A percentile compares a stretch with the other conserved stretches of the same genome.
Evolutionary conservation across 2,113 vertebrate genomes (phyloP).

Genomic region (Siniperca chuatsi): DNA sequence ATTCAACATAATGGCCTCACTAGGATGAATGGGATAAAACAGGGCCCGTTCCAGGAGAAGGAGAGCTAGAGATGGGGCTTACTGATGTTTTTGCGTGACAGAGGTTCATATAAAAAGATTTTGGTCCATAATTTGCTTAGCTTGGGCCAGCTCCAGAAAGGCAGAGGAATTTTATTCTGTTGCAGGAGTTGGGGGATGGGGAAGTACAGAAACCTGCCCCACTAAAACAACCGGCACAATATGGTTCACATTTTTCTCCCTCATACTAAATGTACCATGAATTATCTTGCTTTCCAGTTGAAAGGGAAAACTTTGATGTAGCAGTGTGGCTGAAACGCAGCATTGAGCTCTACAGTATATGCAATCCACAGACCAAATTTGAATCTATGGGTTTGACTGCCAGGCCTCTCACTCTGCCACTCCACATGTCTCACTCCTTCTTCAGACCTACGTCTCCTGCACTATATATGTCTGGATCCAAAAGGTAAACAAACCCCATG

Average conservation of each 20-base stretch:
- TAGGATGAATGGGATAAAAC: slow-evolving; percentile 36
- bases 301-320: slow-evolving; percentile 54
- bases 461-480: slow-evolving; percentile 39
- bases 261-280: slow-evolving; percentile 73
- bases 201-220: slow-evolving; percentile 46
- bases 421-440: background rate
- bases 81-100: slow-evolving; percentile 75
- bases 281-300: slow-evolving; percentile 67
- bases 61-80: slow-evolving; percentile 55
- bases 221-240: slow-evolving; percentile 71
- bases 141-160: slow-evolving; percentile 75
- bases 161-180: slow-evolving; percentile 69
- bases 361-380: slow-evolving; percentile 16
- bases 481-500: slow-evolving; percentile 59
- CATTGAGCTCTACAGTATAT: slow-evolving; percentile 13
- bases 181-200: slow-evolving; percentile 45
- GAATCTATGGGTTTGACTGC: slow-evolving; percentile 21
- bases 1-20: slow-evolving; percentile 50
- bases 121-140: slow-evolving; percentile 78
- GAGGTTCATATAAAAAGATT: slow-evolving; percentile 80
- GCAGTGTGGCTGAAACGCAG: slow-evolving; percentile 53
- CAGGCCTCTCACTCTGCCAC: background rate
- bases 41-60: slow-evolving; percentile 27
- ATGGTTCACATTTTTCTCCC: slow-evolving; percentile 78
- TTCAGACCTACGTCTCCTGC: slow-evolving; percentile 15